Base-by-base conservation (phyloP, 2,113 vertebrate genomes). In the Cygnus atratus region DNA sequence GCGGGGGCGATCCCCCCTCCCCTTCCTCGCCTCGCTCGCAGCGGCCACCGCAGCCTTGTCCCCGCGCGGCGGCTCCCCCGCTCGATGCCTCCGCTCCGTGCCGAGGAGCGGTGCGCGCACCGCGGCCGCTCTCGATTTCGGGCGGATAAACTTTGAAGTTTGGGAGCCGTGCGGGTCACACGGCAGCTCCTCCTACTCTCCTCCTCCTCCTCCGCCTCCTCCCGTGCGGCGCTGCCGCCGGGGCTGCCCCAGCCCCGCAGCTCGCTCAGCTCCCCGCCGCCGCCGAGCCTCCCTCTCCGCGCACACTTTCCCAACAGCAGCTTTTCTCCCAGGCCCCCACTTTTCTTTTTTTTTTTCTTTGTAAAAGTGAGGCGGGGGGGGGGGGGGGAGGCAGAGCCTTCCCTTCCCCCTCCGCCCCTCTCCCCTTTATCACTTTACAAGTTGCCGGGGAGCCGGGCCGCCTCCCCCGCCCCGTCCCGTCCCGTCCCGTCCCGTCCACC, bases 71-170 rank as follows among this genome's bases (percentile, higher is more conserved):
- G 39, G 82, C 37, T 94, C 35, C 55, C 44, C 46, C 70, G 59
- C 29, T 78, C 72, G 76, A 54, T 71, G 80, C 50, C 92, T 82
- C 86, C 65, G 44, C 90, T 92, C 93, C 87, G 89, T 33, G 90
- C 78, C 31, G 73, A 93, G 78, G 70, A 91, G 91, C 84, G 86
- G 24, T 92, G 95, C 86, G 80, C 93, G 81, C 90, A 81, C 88
- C 96, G 85, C 91, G 95, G 92, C 76, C 75, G 94, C 70, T 91
- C 87, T 88, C 59, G 97, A 83, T 97, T 97, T 97, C 96, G 97
- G 96, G 88, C 93, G 95, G 97, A 97, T 91, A 98, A 98, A 98
- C 98, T 98, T 98, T 98, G 95, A 95, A 98, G 97, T 98, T 98
- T 96, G 97, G 96, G 96, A 97, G 96, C 97, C 62, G 97, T 93